phyloP scores from a whole-genome alignment of 2,888 invertebrate species.

The Teleogryllus oceanicus region DNA sequence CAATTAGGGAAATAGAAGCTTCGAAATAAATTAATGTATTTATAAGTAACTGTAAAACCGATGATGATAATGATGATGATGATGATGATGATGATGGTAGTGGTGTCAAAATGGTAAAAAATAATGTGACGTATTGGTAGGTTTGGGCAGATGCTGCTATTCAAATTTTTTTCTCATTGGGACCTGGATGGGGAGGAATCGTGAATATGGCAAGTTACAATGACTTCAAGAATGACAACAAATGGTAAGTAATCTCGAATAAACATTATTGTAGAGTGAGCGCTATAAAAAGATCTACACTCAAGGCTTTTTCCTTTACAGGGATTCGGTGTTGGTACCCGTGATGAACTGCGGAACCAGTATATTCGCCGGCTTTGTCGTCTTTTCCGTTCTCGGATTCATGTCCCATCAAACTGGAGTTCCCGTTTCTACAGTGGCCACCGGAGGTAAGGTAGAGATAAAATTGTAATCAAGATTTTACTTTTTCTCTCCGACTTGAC shows the following conservation, averaged over 20 bases:
- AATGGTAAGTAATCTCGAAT: conserved; percentile 50
- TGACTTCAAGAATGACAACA: conserved; percentile 68
- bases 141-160: conserved; percentile 91
- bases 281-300: neutral
- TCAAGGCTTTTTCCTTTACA: conserved; percentile 41
- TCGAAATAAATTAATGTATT: too few relatives aligned
- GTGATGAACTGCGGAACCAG: conserved; percentile 71
- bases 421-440: conserved; percentile 71
- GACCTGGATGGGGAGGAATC: conserved; percentile 82
- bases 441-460: conserved; percentile 52
- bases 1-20: too few relatives aligned
- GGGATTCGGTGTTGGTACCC: conserved; percentile 68
- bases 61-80: too few relatives aligned
- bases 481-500: too few relatives aligned
- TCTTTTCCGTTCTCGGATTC: conserved; percentile 75
- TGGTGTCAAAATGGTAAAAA: too few relatives aligned
- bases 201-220: conserved; percentile 84
- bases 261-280: neutral
- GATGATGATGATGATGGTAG: too few relatives aligned
- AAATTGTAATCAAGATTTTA: too few relatives aligned
- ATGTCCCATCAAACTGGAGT: conserved; percentile 67
- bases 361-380: conserved; percentile 75
- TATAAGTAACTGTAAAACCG: too few relatives aligned
- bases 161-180: conserved; percentile 89
- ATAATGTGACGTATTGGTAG: conserved; percentile 47